Conservation (phyloP, 2,113 vertebrate genomes). For the Desmodus rotundus region DNA sequence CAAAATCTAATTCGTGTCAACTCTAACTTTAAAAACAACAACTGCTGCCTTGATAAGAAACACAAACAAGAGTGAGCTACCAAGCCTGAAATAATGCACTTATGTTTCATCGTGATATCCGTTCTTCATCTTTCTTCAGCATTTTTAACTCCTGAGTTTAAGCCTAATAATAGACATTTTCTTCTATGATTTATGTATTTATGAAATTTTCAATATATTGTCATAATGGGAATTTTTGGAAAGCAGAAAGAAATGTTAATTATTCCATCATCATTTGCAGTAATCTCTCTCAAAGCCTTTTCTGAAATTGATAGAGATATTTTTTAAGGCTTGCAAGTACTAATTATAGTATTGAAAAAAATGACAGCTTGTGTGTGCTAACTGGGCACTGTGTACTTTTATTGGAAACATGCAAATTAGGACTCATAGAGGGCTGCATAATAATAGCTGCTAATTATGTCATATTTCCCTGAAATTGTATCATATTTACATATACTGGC, state of each 20-base stretch:
- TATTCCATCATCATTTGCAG: slow-evolving; percentile 19
- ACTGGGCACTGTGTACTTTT: slow-evolving; percentile 66
- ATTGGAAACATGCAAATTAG: slow-evolving; percentile 73
- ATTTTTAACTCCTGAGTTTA: not conserved
- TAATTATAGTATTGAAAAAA: slow-evolving; percentile 76
- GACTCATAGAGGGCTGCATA: slow-evolving; percentile 63
- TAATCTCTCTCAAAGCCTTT: slow-evolving; percentile 39
- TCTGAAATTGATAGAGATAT: slow-evolving; percentile 52
- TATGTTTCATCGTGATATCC: not conserved
- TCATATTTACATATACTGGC: slow-evolving; percentile 66
- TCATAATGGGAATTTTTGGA: slow-evolving; percentile 42
- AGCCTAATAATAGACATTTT: slow-evolving; percentile 39
- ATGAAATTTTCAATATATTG: slow-evolving; percentile 39
- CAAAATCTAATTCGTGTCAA: not conserved
- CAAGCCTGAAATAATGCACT: not conserved
- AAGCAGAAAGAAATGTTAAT: slow-evolving; percentile 30
- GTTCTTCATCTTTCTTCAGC: not conserved
- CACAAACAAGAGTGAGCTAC: not conserved
- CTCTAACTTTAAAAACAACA: not conserved
- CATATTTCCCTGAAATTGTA: slow-evolving; percentile 70
- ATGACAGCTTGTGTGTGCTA: slow-evolving; percentile 58
- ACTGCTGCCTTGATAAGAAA: not conserved
- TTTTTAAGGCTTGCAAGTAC: slow-evolving; percentile 63
- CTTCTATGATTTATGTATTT: slow-evolving; percentile 16
- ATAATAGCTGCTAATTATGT: slow-evolving; percentile 73